phyloP scores from a whole-genome alignment of 64 coral and sea anemone genomes.

The Actinia tenebrosa region DNA sequence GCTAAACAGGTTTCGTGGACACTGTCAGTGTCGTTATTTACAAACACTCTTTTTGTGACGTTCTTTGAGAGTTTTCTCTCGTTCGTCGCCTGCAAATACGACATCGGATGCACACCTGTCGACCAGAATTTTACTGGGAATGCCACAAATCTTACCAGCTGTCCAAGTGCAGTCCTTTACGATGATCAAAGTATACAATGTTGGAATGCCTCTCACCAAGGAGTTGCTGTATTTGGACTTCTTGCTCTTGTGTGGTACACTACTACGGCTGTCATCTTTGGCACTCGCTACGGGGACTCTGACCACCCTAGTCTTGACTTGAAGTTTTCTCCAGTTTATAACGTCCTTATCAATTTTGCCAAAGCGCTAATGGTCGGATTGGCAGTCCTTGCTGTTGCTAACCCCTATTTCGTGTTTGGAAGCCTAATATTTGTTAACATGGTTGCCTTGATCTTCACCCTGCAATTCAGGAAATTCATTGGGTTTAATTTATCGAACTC shows the following conservation, averaged over 20 bases:
- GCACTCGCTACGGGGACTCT: slow-evolving; percentile 93
- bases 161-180: slow-evolving; percentile 29
- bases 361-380: slow-evolving; percentile 92
- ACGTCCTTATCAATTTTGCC: slow-evolving; percentile 65
- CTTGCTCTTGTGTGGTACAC: slow-evolving; percentile 94
- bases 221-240: slow-evolving; percentile 73
- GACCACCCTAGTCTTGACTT: slow-evolving; percentile 72
- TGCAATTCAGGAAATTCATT: slow-evolving; percentile 55
- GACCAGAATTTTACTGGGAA: neutral
- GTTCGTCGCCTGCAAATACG: slow-evolving; percentile 77
- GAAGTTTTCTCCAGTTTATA: slow-evolving; percentile 88
- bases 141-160: neutral
- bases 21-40: slow-evolving; percentile 67
- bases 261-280: slow-evolving; percentile 84
- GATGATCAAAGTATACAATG: slow-evolving; percentile 69
- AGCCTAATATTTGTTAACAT: slow-evolving; percentile 56
- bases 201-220: slow-evolving; percentile 70
- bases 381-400: slow-evolving; percentile 55
- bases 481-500: slow-evolving; percentile 78
- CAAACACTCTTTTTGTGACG: slow-evolving; percentile 94
- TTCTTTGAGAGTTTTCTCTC: slow-evolving; percentile 80
- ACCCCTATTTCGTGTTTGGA: slow-evolving; percentile 39
- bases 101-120: neutral
- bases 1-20: slow-evolving; percentile 90
- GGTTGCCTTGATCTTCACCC: slow-evolving; percentile 68